phyloP scores from a whole-genome alignment of 92 coral and sea anemone genomes.

The Porites lobata region DNA sequence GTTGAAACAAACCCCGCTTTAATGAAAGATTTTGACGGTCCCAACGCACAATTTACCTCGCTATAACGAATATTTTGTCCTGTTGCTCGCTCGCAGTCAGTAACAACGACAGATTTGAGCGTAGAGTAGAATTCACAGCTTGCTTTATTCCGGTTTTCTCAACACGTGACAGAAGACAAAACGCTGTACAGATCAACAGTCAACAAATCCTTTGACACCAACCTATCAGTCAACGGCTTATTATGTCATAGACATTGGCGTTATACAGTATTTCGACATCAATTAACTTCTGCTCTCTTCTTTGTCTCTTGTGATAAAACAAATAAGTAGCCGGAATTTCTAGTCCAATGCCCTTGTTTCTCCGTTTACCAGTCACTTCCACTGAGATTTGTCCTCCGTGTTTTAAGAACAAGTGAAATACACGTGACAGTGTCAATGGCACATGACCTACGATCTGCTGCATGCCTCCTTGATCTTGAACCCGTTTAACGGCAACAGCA shows the following conservation, averaged over 20 bases:
- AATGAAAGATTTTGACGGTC: slow-evolving; percentile 22
- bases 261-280: slow-evolving; percentile 18
- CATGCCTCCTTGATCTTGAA: slow-evolving; percentile 22
- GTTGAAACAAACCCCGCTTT: slow-evolving; percentile 5
- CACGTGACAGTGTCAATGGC: slow-evolving; percentile 22
- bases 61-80: slow-evolving; percentile 59
- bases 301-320: slow-evolving; percentile 41
- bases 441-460: slow-evolving; percentile 40
- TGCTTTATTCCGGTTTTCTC: slow-evolving; percentile 7
- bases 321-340: slow-evolving; percentile 60
- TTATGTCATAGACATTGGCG: neutral
- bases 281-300: neutral
- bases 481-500: slow-evolving; percentile 46
- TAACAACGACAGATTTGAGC: slow-evolving; percentile 2
- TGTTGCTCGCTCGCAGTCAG: slow-evolving; percentile 15
- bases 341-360: slow-evolving; percentile 65
- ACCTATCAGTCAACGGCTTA: no score
- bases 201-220: no score
- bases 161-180: neutral
- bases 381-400: slow-evolving; percentile 53
- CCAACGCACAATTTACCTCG: slow-evolving; percentile 61
- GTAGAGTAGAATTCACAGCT: slow-evolving; percentile 3
- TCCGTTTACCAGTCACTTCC: slow-evolving; percentile 50
- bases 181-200: no score
- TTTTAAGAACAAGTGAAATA: slow-evolving; percentile 28